Conservation (phyloP, 2,888 invertebrate species). For the Anthophora plumipes region DNA sequence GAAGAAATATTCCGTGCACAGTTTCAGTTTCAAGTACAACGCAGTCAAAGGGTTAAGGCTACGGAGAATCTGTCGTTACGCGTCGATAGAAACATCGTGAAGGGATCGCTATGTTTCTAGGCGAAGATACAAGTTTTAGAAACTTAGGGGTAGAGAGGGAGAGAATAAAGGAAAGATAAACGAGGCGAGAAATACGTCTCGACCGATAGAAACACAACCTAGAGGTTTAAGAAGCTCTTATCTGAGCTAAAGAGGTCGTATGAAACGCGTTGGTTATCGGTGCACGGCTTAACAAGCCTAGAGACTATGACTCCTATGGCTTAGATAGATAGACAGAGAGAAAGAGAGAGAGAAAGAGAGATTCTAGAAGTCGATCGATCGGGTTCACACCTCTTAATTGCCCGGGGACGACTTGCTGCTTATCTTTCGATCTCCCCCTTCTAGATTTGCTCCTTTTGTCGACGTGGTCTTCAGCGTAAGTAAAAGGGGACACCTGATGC, state of each 20-base stretch:
- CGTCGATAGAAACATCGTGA: no score
- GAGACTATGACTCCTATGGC: constrained; percentile 15
- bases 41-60: no score
- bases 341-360: not conserved
- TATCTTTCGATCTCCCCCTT: not conserved
- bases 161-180: constrained; percentile 44
- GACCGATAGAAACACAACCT: constrained; percentile 15
- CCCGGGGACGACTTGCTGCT: not conserved
- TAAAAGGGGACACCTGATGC: no score
- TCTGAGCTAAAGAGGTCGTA: constrained; percentile 27
- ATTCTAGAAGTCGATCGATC: constrained; percentile 17
- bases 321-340: not conserved
- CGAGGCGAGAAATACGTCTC: constrained; percentile 20
- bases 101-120: no score
- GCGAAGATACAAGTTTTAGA: no score
- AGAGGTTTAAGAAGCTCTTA: constrained; percentile 19
- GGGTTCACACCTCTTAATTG: constrained; percentile 47
- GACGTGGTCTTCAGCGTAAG: no score
- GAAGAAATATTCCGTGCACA: no score
- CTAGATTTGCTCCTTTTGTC: no score
- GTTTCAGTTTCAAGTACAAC: no score
- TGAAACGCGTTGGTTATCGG: constrained; percentile 27
- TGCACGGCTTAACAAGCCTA: not conserved
- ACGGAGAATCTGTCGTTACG: no score
- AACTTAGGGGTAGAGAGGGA: not conserved